These are phyloP conservation scores for Elephas maximus DNA, from an alignment of 2,113 vertebrate genomes.

Conservation along the genomic window DNA sequence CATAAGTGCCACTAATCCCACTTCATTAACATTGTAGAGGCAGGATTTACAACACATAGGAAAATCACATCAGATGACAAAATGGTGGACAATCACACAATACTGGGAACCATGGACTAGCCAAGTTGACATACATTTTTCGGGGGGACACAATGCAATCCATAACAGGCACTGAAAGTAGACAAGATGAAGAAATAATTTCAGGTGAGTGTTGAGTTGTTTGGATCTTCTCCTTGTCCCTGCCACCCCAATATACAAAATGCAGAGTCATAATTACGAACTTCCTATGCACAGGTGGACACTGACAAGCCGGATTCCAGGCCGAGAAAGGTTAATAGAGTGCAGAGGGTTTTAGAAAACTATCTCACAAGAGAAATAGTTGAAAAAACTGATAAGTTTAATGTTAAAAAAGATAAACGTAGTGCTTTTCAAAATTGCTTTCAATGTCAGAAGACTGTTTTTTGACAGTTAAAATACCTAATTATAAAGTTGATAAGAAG, in stretches of 20 bases:
- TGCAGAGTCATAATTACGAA: not conserved
- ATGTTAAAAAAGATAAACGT: not conserved
- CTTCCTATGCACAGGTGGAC: not conserved
- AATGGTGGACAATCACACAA: no score
- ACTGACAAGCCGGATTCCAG: not conserved
- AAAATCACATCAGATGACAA: no score
- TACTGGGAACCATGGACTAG: no score
- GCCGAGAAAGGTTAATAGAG: not conserved
- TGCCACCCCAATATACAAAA: not conserved
- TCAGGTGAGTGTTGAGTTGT: not conserved
- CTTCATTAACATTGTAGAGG: no score
- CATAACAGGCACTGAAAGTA: not conserved
- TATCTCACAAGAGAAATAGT: not conserved
- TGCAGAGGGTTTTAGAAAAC: not conserved
- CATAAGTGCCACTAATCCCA: no score
- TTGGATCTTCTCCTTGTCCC: not conserved
- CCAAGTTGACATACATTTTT: no score
- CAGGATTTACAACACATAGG: no score
- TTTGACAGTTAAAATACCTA: conserved; percentile 12
- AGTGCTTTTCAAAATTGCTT: conserved; percentile 6
- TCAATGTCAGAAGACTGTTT: not conserved
- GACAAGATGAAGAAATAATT: not conserved
- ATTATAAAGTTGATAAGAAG: not conserved
- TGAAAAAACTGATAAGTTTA: not conserved
- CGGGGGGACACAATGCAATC: no score